Evolutionary conservation across 2,113 vertebrate genomes (phyloP).

Genomic region (Misgurnus mizolepis): DNA sequence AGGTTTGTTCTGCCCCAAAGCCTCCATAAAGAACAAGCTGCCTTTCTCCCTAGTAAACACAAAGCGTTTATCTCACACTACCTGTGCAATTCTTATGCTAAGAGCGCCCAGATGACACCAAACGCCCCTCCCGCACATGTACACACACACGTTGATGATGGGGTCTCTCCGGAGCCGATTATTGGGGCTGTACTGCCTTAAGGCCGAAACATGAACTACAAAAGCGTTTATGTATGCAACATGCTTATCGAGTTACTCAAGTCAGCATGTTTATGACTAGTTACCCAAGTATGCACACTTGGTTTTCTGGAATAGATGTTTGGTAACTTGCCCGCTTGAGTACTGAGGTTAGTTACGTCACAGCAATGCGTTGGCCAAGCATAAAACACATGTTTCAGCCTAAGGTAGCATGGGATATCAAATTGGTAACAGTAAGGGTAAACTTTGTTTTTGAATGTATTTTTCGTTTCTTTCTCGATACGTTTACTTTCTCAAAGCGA

Average conservation of each 20-base stretch:
- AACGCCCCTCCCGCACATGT: background rate
- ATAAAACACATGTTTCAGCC: background rate
- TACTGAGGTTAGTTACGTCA: background rate
- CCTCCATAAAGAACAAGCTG: conserved; percentile 62
- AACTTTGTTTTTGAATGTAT: conserved; percentile 86
- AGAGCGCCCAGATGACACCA: conserved; percentile 11
- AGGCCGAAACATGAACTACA: background rate
- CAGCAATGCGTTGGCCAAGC: background rate
- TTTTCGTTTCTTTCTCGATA: conserved; percentile 55
- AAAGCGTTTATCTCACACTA: conserved; percentile 32
- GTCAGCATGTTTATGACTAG: background rate
- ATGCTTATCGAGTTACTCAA: background rate
- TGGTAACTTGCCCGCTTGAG: background rate
- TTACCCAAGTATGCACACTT: background rate
- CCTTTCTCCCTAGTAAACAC: conserved; percentile 58
- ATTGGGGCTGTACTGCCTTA: conserved; percentile 9
- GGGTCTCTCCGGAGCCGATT: conserved; percentile 29
- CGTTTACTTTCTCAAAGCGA: conserved; percentile 14
- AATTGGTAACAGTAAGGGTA: conserved; percentile 68
- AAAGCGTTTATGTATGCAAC: background rate
- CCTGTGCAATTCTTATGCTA: conserved; percentile 59
- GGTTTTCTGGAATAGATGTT: background rate
- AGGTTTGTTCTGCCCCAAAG: conserved; percentile 71
- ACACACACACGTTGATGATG: conserved; percentile 7
- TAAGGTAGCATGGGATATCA: conserved; percentile 19